Evolutionary conservation across 2,888 invertebrate genomes (phyloP), one percentile per base, ranked within the genome.

Genomic region (Lochmaea capreae): DNA sequence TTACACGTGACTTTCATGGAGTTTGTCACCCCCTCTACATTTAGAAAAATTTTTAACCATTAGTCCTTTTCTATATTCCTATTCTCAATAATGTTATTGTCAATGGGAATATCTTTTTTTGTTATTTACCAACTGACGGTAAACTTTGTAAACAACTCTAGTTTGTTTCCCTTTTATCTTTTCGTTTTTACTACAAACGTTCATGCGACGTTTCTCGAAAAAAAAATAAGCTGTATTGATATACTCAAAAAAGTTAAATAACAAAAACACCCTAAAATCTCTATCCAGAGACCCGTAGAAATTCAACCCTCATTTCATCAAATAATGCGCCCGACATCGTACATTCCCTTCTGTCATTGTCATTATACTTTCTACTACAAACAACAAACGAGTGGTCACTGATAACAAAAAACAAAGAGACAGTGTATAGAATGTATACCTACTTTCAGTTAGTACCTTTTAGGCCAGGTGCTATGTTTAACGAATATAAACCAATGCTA

Each of bases 381-480:
- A 22, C 22, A 26, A 58, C 58, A 11, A 58, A 16, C 33, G n/a
- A 33, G 14, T 61, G 61, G 61, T 39, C 5, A 33, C n/a, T 61
- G 61, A 61, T 61, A 61, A 61, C 61, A 39, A 61, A 61, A 61
- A 61, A 61, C 61, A 61, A 61, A 61, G 61, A 61, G 11, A 61
- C 61, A n/a, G n/a, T 61, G 39, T 59, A 61, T 39, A 61, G 39
- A 39, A 61, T 61, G 16, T 54, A 16, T 54, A 54, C 18, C 54
- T 54, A 16, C 18, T 18, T n/a, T 18, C 54, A 54, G 16, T 11
- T 54, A 39, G 16, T n/a, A 16, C 10, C 54, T 54, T 54, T 6
- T 54, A 54, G 18, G 18, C 54, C 54, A 54, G 54, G 8, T 11
- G 10, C 9, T 18, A 11, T 18, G 46, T 14, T 46, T 46, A 46